These are phyloP conservation scores for Calyptommatus sinebrachiatus DNA, from an alignment of 2,113 vertebrate species.

Conservation along the genomic window DNA sequence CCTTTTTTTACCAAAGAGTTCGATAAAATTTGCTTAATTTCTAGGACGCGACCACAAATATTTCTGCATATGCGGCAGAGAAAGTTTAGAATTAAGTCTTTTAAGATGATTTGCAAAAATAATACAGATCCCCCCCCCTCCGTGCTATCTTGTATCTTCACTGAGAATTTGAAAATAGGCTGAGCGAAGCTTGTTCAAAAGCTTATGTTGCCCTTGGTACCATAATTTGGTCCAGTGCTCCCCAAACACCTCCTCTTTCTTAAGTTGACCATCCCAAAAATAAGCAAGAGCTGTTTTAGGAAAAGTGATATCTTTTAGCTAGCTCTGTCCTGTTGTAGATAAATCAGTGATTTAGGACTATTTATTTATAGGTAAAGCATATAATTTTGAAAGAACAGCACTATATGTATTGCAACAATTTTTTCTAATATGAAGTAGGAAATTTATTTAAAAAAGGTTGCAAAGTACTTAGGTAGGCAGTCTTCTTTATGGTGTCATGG, in stretches of 20 bases:
- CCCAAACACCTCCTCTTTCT: neutral
- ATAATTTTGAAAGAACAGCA: no score
- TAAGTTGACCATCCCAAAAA: neutral
- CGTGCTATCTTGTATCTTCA: neutral
- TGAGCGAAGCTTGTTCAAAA: neutral
- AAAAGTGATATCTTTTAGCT: rapidly evolving
- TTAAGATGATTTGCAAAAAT: neutral
- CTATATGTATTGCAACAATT: no score
- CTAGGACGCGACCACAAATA: neutral
- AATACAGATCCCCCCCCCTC: neutral
- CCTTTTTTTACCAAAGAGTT: neutral
- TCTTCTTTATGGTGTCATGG: no score
- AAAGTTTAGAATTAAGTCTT: neutral
- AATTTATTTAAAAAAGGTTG: no score
- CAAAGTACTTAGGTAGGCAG: no score
- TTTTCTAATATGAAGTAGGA: no score
- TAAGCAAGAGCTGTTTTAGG: rapidly evolving
- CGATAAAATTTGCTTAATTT: neutral
- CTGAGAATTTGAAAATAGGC: neutral
- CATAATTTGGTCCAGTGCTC: neutral
- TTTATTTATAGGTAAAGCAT: rapidly evolving
- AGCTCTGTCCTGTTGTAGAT: rapidly evolving
- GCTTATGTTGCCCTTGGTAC: neutral
- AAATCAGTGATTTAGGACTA: rapidly evolving
- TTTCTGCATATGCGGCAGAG: neutral